Conservation (phyloP, 1,140 invertebrate species). For the Gonatopus flavifemur region DNA sequence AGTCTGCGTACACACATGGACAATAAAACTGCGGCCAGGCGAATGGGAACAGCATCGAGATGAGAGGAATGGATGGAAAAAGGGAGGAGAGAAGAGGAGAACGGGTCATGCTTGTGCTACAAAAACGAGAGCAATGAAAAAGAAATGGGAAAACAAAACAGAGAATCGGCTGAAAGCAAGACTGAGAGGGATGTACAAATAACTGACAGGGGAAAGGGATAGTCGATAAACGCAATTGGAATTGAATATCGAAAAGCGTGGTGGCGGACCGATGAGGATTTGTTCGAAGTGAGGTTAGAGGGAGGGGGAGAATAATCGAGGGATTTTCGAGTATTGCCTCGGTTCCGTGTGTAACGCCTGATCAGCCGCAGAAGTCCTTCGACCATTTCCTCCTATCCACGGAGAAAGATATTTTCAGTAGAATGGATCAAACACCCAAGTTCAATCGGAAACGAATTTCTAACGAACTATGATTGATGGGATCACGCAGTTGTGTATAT, state of each 20-base stretch:
- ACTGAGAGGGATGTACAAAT: not conserved
- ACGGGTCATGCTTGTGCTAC: not conserved
- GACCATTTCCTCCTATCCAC: no score
- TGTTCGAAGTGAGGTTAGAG: no score
- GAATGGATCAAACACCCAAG: no score
- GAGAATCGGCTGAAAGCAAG: not conserved
- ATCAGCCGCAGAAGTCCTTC: no score
- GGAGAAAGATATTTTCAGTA: no score
- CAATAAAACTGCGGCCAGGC: constrained; percentile 35
- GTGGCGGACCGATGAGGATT: no score
- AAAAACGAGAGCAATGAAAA: not conserved
- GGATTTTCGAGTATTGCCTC: no score
- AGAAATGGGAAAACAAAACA: not conserved
- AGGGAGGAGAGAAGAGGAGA: not conserved
- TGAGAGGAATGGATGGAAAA: constrained; percentile 1
- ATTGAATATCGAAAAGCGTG: constrained; percentile 33
- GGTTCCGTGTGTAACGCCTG: no score
- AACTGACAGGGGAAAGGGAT: not conserved
- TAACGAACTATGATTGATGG: no score
- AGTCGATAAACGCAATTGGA: constrained; percentile 29
- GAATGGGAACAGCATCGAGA: constrained; percentile 20
- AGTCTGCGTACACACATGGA: constrained; percentile 21
- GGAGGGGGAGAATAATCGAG: no score
- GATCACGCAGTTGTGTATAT: no score
- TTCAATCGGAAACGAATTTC: no score